phyloP scores from a whole-genome alignment of 2,888 invertebrate genomes.

The Coelinius sp. region DNA sequence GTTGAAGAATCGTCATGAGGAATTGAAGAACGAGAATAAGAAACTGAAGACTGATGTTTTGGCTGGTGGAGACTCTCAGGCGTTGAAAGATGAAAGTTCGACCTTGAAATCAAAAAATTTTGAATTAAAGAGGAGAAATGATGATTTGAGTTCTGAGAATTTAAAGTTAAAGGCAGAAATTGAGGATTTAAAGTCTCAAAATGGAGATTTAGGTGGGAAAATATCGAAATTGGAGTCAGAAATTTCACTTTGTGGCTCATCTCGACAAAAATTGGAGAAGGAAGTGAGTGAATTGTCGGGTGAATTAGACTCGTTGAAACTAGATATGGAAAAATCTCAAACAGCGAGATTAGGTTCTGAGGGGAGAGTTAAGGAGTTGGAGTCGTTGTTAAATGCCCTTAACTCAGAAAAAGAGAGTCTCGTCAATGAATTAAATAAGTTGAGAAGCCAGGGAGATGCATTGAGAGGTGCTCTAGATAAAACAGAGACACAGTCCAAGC shows the following conservation, averaged over 20 bases:
- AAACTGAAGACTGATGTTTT: neutral
- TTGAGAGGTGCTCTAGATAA: slow-evolving; percentile 31
- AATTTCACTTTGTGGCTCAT: slow-evolving; percentile 14
- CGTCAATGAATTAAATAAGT: slow-evolving; percentile 39
- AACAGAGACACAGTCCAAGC: slow-evolving; percentile 33
- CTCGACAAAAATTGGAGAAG: neutral
- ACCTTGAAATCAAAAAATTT: slow-evolving; percentile 38
- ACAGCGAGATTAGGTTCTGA: slow-evolving; percentile 25
- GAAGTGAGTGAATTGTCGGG: slow-evolving; percentile 4
- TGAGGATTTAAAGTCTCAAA: slow-evolving; percentile 22
- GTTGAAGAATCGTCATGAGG: slow-evolving; percentile 45
- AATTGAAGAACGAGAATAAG: slow-evolving; percentile 46
- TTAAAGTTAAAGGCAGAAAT: slow-evolving; percentile 23
- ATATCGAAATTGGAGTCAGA: slow-evolving; percentile 37
- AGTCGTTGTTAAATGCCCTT: slow-evolving; percentile 37
- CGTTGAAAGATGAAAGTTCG: slow-evolving; percentile 24
- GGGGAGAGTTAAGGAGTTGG: slow-evolving; percentile 24
- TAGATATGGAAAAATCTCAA: slow-evolving; percentile 37
- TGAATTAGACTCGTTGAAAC: slow-evolving; percentile 35
- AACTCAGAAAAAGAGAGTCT: slow-evolving; percentile 40
- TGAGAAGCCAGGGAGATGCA: slow-evolving; percentile 35
- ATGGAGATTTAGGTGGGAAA: slow-evolving; percentile 29
- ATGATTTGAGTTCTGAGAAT: slow-evolving; percentile 35
- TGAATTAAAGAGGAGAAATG: slow-evolving; percentile 41
- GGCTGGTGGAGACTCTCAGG: slow-evolving; percentile 4